These are phyloP conservation scores for Brienomyrus brachyistius DNA, from an alignment of 2,113 vertebrate genomes.

Conservation along the genomic window DNA sequence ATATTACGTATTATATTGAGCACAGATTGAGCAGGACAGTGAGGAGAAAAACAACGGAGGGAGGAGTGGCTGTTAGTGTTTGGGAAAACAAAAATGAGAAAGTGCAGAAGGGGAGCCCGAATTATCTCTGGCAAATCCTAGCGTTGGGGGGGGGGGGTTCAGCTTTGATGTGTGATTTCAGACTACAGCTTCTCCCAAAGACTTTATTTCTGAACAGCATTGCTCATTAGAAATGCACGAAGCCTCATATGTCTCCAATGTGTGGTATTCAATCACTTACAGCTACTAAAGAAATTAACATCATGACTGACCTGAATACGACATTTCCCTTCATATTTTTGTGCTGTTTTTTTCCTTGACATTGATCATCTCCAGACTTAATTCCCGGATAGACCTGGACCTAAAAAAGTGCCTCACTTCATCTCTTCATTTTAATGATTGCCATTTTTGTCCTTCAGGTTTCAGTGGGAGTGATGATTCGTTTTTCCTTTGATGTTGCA, in stretches of 20 bases:
- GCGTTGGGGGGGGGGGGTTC: not conserved
- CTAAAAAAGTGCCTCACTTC: not conserved
- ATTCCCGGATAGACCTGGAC: not conserved
- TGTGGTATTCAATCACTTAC: conserved; percentile 8
- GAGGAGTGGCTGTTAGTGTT: not conserved
- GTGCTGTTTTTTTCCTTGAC: not conserved
- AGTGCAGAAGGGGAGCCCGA: not conserved
- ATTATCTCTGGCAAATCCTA: not conserved
- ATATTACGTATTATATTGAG: not conserved
- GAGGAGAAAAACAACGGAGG: not conserved
- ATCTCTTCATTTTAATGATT: not conserved
- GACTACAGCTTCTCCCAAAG: conserved; percentile 12
- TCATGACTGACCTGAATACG: not conserved
- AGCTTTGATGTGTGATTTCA: conserved; percentile 17
- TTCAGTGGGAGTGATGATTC: not conserved
- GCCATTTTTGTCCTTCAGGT: not conserved
- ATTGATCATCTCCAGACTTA: not conserved
- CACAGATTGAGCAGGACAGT: not conserved
- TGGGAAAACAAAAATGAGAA: not conserved
- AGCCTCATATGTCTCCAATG: conserved; percentile 14
- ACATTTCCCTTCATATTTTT: conserved; percentile 5
- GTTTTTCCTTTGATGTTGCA: not conserved
- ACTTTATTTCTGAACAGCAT: conserved; percentile 26
- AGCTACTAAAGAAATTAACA: conserved; percentile 16
- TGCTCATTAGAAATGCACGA: not conserved